phyloP scores from a whole-genome alignment of 2,113 vertebrate species.

The Oryctolagus cuniculus region DNA sequence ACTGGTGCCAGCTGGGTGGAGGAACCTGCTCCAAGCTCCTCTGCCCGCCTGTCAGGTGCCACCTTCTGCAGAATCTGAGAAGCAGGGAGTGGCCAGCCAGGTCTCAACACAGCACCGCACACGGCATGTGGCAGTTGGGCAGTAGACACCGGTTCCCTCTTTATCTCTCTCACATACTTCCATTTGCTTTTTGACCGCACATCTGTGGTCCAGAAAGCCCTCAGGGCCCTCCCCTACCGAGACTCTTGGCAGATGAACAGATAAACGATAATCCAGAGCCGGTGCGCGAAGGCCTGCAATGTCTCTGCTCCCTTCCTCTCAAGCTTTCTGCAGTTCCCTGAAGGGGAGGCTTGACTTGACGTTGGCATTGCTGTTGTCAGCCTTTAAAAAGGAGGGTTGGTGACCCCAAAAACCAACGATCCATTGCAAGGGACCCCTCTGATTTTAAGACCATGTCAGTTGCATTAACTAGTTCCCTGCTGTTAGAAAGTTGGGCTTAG shows the following conservation, averaged over 20 bases:
- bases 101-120: neutral
- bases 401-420: neutral
- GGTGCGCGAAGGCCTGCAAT: neutral
- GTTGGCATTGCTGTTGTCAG: neutral
- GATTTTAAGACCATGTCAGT: neutral
- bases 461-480: neutral
- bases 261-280: neutral
- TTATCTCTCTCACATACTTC: no score
- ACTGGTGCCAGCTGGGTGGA: rapidly evolving
- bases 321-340: neutral
- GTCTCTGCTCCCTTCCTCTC: neutral
- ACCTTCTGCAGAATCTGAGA: neutral
- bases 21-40: neutral
- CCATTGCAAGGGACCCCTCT: neutral
- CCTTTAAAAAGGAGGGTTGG: neutral
- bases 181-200: neutral
- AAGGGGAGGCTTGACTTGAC: neutral
- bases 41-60: rapidly evolving
- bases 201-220: neutral
- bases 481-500: neutral
- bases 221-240: rapidly evolving
- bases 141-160: no score
- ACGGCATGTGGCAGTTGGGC: rapidly evolving
- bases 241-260: neutral
- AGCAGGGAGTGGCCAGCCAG: rapidly evolving